Conservation (phyloP, 2,797 vertebrate species). For the Diplodus puntazzo region DNA sequence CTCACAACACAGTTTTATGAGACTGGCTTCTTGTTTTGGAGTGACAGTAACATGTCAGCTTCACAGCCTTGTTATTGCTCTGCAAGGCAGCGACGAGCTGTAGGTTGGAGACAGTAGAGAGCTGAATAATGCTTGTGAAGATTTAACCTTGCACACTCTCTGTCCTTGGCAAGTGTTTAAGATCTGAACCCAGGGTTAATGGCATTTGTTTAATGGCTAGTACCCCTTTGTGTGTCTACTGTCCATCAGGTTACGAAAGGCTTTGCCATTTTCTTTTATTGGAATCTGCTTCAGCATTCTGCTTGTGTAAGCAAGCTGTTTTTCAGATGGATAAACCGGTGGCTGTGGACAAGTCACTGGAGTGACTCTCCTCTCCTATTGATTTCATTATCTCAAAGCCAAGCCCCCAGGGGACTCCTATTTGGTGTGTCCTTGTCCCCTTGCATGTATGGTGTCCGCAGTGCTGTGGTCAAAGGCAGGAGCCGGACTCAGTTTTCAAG, state of each 20-base stretch:
- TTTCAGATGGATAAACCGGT: conserved; percentile 65
- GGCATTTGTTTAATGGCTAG: conserved; percentile 56
- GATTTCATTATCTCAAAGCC: conserved; percentile 75
- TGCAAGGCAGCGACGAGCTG: conserved; percentile 4
- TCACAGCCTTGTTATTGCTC: conserved; percentile 39
- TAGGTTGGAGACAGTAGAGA: conserved; percentile 21
- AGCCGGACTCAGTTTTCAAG: background rate
- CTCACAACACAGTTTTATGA: conserved; percentile 38
- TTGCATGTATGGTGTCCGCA: conserved; percentile 18
- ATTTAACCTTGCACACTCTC: conserved; percentile 43
- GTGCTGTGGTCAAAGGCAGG: conserved; percentile 18
- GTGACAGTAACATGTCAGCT: conserved; percentile 40
- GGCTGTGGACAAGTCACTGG: conserved; percentile 54
- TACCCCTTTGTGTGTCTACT: conserved; percentile 13
- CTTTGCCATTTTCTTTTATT: conserved; percentile 57
- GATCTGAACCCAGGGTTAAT: conserved; percentile 48
- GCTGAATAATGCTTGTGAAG: conserved; percentile 28
- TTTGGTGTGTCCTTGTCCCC: conserved; percentile 55
- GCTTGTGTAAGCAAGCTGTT: conserved; percentile 74
- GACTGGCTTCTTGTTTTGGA: conserved; percentile 43
- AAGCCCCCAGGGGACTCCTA: conserved; percentile 45
- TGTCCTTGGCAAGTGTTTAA: conserved; percentile 15
- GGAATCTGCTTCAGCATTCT: conserved; percentile 54
- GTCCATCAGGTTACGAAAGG: conserved; percentile 10
- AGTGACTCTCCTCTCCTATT: conserved; percentile 65